phyloP scores from a whole-genome alignment of 1,140 invertebrate species.

The Scaptomyza pallida region DNA sequence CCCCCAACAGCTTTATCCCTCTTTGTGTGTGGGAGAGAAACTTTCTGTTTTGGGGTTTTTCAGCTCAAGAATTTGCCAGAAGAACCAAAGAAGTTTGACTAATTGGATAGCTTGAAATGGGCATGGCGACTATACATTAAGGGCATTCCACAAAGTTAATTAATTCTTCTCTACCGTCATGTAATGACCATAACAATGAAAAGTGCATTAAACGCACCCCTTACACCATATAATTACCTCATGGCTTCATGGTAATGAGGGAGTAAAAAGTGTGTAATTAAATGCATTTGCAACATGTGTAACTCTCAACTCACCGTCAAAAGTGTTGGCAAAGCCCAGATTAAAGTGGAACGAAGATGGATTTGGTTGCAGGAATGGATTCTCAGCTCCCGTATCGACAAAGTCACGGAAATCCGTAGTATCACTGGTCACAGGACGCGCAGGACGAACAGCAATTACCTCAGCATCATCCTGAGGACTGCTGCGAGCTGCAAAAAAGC shows the following conservation, averaged over 20 bases:
- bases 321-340: constrained; percentile 69
- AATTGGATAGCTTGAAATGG: constrained; percentile 2
- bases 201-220: constrained; percentile 52
- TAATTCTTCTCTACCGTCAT: constrained; percentile 10
- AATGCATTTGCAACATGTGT: constrained; percentile 32
- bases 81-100: not conserved
- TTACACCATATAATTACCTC: constrained; percentile 19
- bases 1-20: too few relatives aligned
- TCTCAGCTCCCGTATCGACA: constrained; percentile 72
- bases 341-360: constrained; percentile 52
- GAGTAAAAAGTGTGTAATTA: constrained; percentile 54
- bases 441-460: constrained; percentile 49
- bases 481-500: constrained; percentile 60
- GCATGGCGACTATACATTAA: too few relatives aligned
- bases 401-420: constrained; percentile 69
- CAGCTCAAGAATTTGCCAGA: not conserved
- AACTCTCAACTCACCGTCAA: constrained; percentile 67
- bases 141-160: not conserved
- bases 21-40: not conserved
- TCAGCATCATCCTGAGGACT: constrained; percentile 75
- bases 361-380: constrained; percentile 71
- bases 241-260: not conserved
- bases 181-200: constrained; percentile 53
- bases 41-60: not conserved
- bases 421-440: constrained; percentile 35